Evolutionary conservation across 1,140 invertebrate species (phyloP).

Genomic region (Drosophila neocordata): DNA sequence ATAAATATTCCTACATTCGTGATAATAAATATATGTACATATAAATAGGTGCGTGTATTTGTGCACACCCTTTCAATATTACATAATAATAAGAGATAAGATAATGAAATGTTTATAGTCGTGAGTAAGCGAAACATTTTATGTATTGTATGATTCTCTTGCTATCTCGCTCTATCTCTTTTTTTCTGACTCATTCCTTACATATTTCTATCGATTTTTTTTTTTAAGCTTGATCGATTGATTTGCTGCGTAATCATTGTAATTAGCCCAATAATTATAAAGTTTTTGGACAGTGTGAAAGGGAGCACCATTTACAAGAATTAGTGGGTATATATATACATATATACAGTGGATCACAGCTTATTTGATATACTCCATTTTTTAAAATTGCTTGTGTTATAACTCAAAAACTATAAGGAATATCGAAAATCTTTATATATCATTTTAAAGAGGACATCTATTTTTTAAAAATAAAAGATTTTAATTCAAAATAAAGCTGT

Average conservation of each 20-base stretch:
- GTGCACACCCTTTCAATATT: background rate
- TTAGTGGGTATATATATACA: background rate
- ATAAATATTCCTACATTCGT: background rate
- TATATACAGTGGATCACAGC: no score
- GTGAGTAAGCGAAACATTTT: background rate
- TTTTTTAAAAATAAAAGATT: no score
- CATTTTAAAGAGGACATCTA: no score
- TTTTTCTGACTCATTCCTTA: background rate
- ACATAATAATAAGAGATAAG: background rate
- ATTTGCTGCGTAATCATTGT: slow-evolving; percentile 12
- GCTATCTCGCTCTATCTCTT: background rate
- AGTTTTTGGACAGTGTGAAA: background rate
- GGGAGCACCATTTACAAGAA: background rate
- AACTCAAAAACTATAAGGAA: no score
- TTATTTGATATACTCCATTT: no score
- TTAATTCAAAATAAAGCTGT: no score
- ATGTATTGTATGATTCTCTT: background rate
- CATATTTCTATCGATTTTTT: background rate
- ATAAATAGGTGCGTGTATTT: background rate
- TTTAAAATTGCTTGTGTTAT: no score
- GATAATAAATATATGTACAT: background rate
- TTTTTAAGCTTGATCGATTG: slow-evolving; percentile 9
- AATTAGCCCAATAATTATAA: slow-evolving; percentile 10
- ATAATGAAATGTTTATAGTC: background rate
- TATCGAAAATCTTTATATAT: no score